phyloP scores from a whole-genome alignment of 2,888 invertebrate species.

The Hirtodrosophila confusa region DNA sequence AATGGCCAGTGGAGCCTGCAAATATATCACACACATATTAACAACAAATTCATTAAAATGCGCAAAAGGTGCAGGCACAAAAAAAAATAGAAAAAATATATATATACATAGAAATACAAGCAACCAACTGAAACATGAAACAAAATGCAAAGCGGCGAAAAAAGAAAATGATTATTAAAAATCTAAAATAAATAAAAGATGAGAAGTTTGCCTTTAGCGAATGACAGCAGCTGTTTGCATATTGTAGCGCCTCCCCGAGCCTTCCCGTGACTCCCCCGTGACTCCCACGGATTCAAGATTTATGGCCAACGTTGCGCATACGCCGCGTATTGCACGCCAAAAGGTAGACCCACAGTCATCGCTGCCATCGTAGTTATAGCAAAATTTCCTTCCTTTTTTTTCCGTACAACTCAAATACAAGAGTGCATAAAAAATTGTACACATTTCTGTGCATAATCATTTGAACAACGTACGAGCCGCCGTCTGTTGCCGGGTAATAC shows the following conservation, averaged over 20 bases:
- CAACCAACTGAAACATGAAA: slow-evolving; percentile 54
- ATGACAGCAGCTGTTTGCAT: slow-evolving; percentile 78
- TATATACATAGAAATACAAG: slow-evolving; percentile 20
- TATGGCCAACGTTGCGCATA: slow-evolving; percentile 70
- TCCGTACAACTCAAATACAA: slow-evolving; percentile 26
- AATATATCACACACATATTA: slow-evolving; percentile 63
- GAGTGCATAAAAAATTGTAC: slow-evolving; percentile 57
- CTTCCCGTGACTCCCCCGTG: background rate
- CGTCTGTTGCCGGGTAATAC: slow-evolving; percentile 69
- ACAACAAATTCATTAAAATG: slow-evolving; percentile 77
- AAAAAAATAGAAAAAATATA: slow-evolving; percentile 15
- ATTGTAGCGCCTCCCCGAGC: slow-evolving; percentile 33
- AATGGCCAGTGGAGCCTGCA: slow-evolving; percentile 57
- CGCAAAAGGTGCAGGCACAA: slow-evolving; percentile 48
- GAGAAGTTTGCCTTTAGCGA: slow-evolving; percentile 67
- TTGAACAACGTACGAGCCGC: slow-evolving; percentile 66
- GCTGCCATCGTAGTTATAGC: slow-evolving; percentile 53
- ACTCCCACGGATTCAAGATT: slow-evolving; percentile 59
- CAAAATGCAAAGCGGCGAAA: slow-evolving; percentile 49
- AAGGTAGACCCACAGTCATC: slow-evolving; percentile 44
- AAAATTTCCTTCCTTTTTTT: slow-evolving; percentile 24
- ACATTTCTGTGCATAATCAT: slow-evolving; percentile 79
- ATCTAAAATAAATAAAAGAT: slow-evolving; percentile 77
- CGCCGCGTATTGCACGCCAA: slow-evolving; percentile 61
- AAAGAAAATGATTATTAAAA: slow-evolving; percentile 72